phyloP scores from a whole-genome alignment of 2,113 vertebrate genomes.

The Falcunculus frontatus region DNA sequence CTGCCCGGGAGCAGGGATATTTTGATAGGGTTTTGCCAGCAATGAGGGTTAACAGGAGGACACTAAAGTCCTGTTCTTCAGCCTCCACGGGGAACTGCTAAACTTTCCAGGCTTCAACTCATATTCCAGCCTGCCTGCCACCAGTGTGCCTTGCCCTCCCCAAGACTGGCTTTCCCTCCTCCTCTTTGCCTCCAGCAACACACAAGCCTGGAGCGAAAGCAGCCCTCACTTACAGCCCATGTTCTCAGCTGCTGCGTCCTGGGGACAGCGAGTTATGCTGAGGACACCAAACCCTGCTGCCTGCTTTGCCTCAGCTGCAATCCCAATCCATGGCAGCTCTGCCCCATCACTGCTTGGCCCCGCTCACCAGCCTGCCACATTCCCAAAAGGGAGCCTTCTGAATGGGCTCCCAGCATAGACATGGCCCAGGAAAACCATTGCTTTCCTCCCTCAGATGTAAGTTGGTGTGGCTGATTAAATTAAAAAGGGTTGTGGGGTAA shows the following conservation, averaged over 20 bases:
- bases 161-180: background rate
- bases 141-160: background rate
- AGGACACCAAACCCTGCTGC: background rate
- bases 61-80: background rate
- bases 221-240: background rate
- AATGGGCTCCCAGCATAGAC: background rate
- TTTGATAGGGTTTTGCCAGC: background rate
- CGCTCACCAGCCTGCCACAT: accelerated
- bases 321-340: background rate
- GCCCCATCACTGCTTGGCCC: background rate
- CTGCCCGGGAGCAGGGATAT: background rate
- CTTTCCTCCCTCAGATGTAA: background rate
- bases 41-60: background rate
- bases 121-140: background rate
- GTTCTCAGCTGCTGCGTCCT: background rate
- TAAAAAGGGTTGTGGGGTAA: background rate
- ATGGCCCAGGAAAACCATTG: background rate
- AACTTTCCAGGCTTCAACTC: background rate
- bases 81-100: background rate
- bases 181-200: background rate
- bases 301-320: background rate
- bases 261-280: background rate
- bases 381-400: background rate
- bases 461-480: background rate
- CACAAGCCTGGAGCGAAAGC: background rate